Base-by-base conservation (phyloP, 2,113 vertebrate genomes). In the Marmota monax region DNA sequence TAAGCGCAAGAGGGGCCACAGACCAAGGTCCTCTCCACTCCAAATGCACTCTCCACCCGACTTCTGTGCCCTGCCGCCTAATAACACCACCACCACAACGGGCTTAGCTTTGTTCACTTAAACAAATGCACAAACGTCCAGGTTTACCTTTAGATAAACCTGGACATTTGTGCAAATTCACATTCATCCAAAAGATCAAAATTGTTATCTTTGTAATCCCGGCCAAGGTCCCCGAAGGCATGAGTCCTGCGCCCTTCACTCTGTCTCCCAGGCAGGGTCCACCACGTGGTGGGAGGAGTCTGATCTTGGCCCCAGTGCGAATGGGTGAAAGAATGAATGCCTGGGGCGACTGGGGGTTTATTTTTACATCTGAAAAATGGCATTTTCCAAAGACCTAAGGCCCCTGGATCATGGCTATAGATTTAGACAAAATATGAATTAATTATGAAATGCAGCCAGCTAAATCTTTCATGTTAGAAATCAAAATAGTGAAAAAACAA, bases 291-390 rank as follows among this genome's bases (percentile, higher is more conserved):
- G 39, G 51, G 4, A 80, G 34, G 39, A 65, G 10, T 39, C 45
- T 72, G 83, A 88, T 69, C 65, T 56, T 56, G 63, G 83, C 48
- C 48, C 42, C 12, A 6, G 39, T 16, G 16, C 25, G 34, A 88
- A 61, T 23, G 53, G 85, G 73, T 79, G 56, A 79, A 73, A 73
- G 77, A 84, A 87, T 25, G 53, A 94, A 78, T 45, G 74, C 84
- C 90, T 61, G 23, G 10, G 67, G 32, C 73, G 32, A 73, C 34
- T 53, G 23, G 10, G 65, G 12, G 34, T 53, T 78, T 82, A 65
- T n/a, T 97, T 96, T 91, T 69, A 88, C 18, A 74, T 80, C 34
- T 93, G 61, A 86, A 94, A 95, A 88, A 86, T 32, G 77, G 67
- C n/a, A 82, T 53, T 95, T 88, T 87, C 58, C 48, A 80, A 87